phyloP scores from a whole-genome alignment of 2,888 invertebrate genomes.

The Tetheella fluctuosa region DNA sequence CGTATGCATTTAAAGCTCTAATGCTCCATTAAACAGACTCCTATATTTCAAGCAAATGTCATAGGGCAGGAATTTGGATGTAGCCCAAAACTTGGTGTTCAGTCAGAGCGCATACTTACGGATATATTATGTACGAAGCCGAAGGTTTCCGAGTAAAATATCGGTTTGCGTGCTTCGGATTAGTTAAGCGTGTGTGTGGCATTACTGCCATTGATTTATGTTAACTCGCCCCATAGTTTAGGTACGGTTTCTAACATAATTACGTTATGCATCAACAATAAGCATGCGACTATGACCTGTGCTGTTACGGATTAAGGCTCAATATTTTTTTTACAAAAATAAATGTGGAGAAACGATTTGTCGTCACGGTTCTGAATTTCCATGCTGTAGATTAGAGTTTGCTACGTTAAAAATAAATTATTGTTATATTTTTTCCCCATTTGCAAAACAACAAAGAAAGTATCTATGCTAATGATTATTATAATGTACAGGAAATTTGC shows the following conservation, averaged over 20 bases:
- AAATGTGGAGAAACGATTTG: conserved; percentile 1
- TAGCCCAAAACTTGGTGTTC: conserved; percentile 7
- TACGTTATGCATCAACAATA: conserved; percentile 9
- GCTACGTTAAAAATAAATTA: neutral
- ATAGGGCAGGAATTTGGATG: neutral
- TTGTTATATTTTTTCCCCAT: neutral
- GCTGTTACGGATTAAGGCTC: neutral
- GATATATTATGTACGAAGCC: conserved; percentile 9
- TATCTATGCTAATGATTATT: no score
- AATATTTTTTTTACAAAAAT: neutral
- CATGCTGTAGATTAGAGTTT: conserved; percentile 2
- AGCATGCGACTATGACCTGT: neutral
- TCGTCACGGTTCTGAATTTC: conserved; percentile 9
- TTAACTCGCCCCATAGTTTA: conserved; percentile 7
- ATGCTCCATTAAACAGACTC: neutral
- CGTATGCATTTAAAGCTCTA: neutral
- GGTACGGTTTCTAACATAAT: conserved; percentile 10
- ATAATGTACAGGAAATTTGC: no score
- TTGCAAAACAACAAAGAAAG: no score
- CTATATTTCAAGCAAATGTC: neutral
- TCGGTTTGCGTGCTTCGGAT: conserved; percentile 67
- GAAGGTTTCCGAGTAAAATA: conserved; percentile 61
- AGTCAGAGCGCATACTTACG: neutral
- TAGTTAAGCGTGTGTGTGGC: conserved; percentile 48
- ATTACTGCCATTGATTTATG: conserved; percentile 12